Base-by-base conservation (phyloP, 2,888 invertebrate genomes). In the Myopa testacea region DNA sequence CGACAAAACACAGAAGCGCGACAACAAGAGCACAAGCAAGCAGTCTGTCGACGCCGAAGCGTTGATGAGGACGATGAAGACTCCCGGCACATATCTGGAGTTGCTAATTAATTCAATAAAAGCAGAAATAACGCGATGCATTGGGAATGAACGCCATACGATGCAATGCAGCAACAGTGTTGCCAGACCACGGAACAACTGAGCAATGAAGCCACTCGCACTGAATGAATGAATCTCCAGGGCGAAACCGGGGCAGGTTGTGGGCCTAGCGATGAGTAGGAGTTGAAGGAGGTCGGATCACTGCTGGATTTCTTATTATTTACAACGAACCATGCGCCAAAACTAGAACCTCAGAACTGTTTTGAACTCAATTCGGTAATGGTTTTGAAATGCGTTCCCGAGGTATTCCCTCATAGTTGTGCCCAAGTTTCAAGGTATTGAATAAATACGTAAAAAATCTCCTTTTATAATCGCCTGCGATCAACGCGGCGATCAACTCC, bases 61-160 rank as follows among this genome's bases (percentile, higher is more conserved):
- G 62, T 26, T n/a, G 62, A 62, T 62, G 19, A 62, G 16, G 62
- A 37, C 34, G 14, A 65, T 65, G 63, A 37, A 8, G 37, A 65
- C 16, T n/a, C 55, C n/a, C 68, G n/a, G 45, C 68, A 45, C 12
- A 8, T 52, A 14, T 55, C 52, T 4, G 14, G 38, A 70, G 70
- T 52, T 14, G n/a, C 14, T 19, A 55, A 70, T 34, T 52, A 12
- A 70, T 40, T 70, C 34, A 55, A 70, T 70, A 10, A 70, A 70
- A 26, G 50, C 16, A 69, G 14, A 69, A 26, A 65, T 37, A 6
- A 14, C 38, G 3, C 40, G 68, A 68, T 19, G 55, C 55, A 68
- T 45, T 68, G 68, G 12, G 38, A 68, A 16, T 45, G 68, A 68
- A 68, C 38, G 45, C 68, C n/a, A 40, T 4, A 45, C n/a, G 34